Evolutionary conservation across 2,113 vertebrate species (phyloP).

Genomic region (Sceloporus undulatus): DNA sequence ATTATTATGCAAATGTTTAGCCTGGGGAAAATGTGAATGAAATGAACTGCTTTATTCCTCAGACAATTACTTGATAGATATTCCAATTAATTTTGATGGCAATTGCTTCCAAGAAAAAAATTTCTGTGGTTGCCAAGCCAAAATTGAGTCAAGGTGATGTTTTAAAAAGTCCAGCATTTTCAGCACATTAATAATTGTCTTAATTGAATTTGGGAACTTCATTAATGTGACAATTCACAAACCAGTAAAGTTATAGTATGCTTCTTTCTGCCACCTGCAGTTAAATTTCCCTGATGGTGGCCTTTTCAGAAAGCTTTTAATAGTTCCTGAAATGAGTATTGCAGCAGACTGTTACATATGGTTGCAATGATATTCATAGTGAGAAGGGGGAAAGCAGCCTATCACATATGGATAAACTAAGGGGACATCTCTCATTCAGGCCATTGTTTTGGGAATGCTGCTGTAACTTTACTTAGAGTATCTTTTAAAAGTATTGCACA

Average conservation of each 20-base stretch:
- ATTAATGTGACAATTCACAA: conserved; percentile 17
- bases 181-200: background rate
- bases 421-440: background rate
- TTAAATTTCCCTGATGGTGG: background rate
- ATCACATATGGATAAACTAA: conserved; percentile 1
- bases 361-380: conserved; percentile 10
- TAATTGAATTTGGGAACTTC: background rate
- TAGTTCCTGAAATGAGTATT: background rate
- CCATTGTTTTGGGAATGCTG: conserved; percentile 1
- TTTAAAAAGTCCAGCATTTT: background rate
- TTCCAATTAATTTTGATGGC: background rate
- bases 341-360: conserved; percentile 8
- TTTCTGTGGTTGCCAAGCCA: background rate
- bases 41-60: background rate
- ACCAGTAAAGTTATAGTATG: background rate
- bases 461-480: background rate
- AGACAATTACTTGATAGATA: too few relatives aligned
- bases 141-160: background rate
- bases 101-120: background rate
- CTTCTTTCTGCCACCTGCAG: background rate
- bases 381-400: background rate
- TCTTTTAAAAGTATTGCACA: background rate
- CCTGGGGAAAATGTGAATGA: background rate
- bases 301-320: background rate
- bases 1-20: background rate